Percentiles rank a stretch among this genome's conserved stretches.
These are phyloP conservation scores for Aproaerema taeniolella DNA, from an alignment of 2,888 invertebrate species.

Conservation along the genomic window DNA sequence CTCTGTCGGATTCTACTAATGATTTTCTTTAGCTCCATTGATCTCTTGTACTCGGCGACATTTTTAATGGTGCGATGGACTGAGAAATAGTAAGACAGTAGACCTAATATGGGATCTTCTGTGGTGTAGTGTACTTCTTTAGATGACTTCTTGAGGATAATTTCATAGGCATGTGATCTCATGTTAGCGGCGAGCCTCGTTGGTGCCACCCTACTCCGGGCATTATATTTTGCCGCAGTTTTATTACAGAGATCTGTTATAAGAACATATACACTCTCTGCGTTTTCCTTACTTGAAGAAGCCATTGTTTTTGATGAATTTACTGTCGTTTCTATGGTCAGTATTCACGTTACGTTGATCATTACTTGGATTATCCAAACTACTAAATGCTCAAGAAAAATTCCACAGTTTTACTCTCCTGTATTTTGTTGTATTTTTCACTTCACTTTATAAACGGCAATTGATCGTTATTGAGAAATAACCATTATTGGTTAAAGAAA, in stretches of 20 bases:
- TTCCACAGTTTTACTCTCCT: no score
- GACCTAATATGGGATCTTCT: slow-evolving; percentile 50
- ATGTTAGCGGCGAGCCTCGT: slow-evolving; percentile 47
- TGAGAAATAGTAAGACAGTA: slow-evolving; percentile 53
- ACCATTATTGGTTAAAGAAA: no score
- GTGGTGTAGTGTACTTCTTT: slow-evolving; percentile 32
- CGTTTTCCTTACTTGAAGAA: slow-evolving; percentile 15
- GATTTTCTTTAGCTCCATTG: slow-evolving; percentile 46
- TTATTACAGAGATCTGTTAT: slow-evolving; percentile 56
- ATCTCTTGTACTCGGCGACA: slow-evolving; percentile 53
- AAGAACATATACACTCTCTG: slow-evolving; percentile 56
- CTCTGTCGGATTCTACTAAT: slow-evolving; percentile 40
- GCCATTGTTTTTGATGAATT: no score
- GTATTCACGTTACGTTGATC: no score
- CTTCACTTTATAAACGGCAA: no score
- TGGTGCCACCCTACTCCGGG: slow-evolving; percentile 43
- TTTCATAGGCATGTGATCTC: slow-evolving; percentile 59
- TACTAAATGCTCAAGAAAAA: no score
- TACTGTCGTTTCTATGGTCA: no score
- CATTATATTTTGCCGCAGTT: slow-evolving; percentile 47
- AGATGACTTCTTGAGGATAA: slow-evolving; percentile 55
- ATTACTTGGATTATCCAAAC: no score
- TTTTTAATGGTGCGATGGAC: slow-evolving; percentile 51
- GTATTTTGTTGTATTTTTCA: no score
- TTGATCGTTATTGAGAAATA: no score